phyloP scores from a whole-genome alignment of 2,797 vertebrate species.

The Periophthalmus magnuspinnatus region DNA sequence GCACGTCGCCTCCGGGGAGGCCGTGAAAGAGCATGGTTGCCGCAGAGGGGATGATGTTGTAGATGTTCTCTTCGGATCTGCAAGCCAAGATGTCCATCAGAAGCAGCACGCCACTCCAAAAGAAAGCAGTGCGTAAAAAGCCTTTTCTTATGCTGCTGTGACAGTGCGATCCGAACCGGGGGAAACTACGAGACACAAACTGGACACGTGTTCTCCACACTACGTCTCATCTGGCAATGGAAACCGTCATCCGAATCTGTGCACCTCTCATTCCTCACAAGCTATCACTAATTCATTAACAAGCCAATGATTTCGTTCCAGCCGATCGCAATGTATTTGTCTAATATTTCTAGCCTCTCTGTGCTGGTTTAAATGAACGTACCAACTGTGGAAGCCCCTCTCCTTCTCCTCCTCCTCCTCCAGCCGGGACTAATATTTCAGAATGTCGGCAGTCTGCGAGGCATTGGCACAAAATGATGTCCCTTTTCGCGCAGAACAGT shows the following conservation, averaged over 20 bases:
- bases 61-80: slow-evolving; percentile 83
- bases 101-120: slow-evolving; percentile 72
- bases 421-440: slow-evolving; percentile 52
- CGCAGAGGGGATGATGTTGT: slow-evolving; percentile 80
- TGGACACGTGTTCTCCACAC: slow-evolving; percentile 74
- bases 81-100: slow-evolving; percentile 84
- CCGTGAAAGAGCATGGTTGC: slow-evolving; percentile 98
- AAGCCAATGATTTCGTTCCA: slow-evolving; percentile 31
- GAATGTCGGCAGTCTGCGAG: slow-evolving; percentile 52
- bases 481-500: slow-evolving; percentile 31
- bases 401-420: slow-evolving; percentile 16
- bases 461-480: slow-evolving; percentile 33
- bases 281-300: slow-evolving; percentile 61
- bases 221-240: slow-evolving; percentile 74
- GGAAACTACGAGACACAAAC: slow-evolving; percentile 61
- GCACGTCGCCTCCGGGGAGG: slow-evolving; percentile 94
- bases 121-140: slow-evolving; percentile 20
- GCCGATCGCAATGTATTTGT: slow-evolving; percentile 8
- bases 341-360: slow-evolving; percentile 7
- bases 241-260: slow-evolving; percentile 64
- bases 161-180: slow-evolving; percentile 68
- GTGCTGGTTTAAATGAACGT: slow-evolving; percentile 58
- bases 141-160: slow-evolving; percentile 49
- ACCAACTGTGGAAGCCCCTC: slow-evolving; percentile 63
- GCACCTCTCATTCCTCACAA: slow-evolving; percentile 64